Conservation (phyloP, 2,113 vertebrate species). For the Anser cygnoides region DNA sequence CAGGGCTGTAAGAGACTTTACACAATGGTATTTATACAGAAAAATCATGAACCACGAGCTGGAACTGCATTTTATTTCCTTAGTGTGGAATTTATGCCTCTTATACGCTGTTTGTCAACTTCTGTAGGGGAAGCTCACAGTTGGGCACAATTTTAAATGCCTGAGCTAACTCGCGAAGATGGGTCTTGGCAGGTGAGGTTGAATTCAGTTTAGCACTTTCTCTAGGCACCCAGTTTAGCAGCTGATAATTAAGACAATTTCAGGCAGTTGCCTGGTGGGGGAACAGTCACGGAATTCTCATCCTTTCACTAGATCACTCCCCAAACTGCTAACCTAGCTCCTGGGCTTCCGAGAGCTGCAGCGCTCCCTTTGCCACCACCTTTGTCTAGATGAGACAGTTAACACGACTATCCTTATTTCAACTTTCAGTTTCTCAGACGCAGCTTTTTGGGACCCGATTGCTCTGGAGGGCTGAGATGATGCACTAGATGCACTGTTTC, state of each 20-base stretch:
- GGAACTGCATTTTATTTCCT: neutral
- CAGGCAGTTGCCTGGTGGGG: neutral
- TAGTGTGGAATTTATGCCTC: neutral
- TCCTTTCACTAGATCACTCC: neutral
- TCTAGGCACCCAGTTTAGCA: neutral
- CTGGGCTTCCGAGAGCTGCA: neutral
- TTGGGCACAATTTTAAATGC: neutral
- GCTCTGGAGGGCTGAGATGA: neutral
- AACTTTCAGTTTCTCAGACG: neutral
- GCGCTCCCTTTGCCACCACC: neutral
- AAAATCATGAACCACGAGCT: neutral
- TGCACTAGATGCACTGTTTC: neutral
- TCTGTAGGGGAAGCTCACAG: neutral
- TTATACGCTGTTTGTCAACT: neutral
- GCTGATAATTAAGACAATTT: neutral
- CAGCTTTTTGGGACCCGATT: neutral
- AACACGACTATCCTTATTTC: neutral
- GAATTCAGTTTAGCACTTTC: neutral
- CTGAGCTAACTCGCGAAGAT: neutral
- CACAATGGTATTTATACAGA: neutral
- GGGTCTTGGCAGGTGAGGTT: neutral
- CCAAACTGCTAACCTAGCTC: neutral
- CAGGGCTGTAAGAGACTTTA: neutral
- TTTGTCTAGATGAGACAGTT: neutral
- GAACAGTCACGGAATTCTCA: neutral